Evolutionary conservation across 2,797 vertebrate genomes (phyloP), one percentile per base, ranked within the genome.

Genomic region (Gouania willdenowi): DNA sequence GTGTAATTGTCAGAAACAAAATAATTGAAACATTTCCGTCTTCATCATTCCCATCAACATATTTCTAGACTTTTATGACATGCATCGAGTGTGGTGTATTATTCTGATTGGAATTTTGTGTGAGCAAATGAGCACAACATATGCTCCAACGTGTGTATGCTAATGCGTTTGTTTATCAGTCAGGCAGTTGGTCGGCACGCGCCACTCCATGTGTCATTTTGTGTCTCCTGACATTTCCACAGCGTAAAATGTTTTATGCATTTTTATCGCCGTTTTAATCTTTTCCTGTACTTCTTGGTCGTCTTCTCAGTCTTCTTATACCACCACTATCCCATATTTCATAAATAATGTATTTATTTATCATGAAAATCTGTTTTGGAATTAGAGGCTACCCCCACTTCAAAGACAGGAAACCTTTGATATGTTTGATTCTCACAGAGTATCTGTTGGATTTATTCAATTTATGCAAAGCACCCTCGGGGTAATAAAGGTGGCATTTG

Each of bases 331-430:
- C 52, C 63, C 71, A 50, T 74, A 74, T 77, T 83, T 89, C 86
- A 91, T 90, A 88, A 88, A 91, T 91, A 83, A 91, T 91, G 84
- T 66, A 91, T 91, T 85, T 89, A 91, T 89, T 89, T 90, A 91
- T 89, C 88, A 82, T 77, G 81, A 83, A 89, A 89, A 90, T 91
- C 85, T 89, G 88, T 89, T 91, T 90, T 85, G 80, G 85, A 89
- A 89, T 90, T 89, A 90, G 78, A 88, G 70, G 74, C 84, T 78
- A 78, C 66, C 77, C 82, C 72, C 84, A 91, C 88, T 87, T 90
- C 89, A 91, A 91, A 91, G 89, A 88, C 83, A 76, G 83, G 75
- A 82, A 89, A 89, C 84, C 89, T 89, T 90, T 91, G 88, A 90
- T 87, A 89, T 88, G 87, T 89, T 82, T 88, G 87, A 88, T 87